Base-by-base conservation (phyloP, 2,113 vertebrate species). In the Pelobates fuscus region DNA sequence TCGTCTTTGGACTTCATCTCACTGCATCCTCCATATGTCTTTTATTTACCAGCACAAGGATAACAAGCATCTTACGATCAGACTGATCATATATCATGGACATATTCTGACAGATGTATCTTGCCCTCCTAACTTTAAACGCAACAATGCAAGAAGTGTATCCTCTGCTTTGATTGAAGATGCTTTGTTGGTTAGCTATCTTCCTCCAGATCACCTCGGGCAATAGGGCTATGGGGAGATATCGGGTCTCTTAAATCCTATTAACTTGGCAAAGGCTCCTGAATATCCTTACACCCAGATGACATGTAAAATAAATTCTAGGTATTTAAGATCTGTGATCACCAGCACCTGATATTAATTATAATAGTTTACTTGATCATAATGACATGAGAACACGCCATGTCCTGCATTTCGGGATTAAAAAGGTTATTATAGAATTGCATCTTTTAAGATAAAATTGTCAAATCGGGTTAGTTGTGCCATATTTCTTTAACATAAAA, bases 21-120 rank as follows among this genome's bases (percentile, higher is more conserved):
- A 60, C 73, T 0, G 0, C 30, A 1, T 83, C n/a, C 25, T 82
- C 80, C 82, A 77, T 78, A 80, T 86, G 84, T 86, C 84, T 81
- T 64, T 63, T 1, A 1, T 71, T 2, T 44, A 46, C 81, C 84
- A 86, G 80, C 73, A 78, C 79, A 75, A 71, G 77, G 90, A 90
- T 92, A 91, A 91, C 86, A 81, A 91, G 90, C 82, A 82, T 84
- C 82, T 85, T 79, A 81, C 83, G 84, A 83, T 88, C 81, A 84
- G 24, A 3, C 79, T 80, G 80, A 73, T 83, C 82, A 86, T 89
- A 88, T 69, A 90, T 91, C 90, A 90, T 37, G 1, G 78, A 79
- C n/a, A 81, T 84, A 73, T 85, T 86, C 84, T 91, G 91, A 92
- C 90, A 90, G 88, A 82, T 72, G 81, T 71, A 83, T 89, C 88